Evolutionary conservation across 1,140 invertebrate genomes (phyloP).

Genomic region (Macrobrachium nipponense): DNA sequence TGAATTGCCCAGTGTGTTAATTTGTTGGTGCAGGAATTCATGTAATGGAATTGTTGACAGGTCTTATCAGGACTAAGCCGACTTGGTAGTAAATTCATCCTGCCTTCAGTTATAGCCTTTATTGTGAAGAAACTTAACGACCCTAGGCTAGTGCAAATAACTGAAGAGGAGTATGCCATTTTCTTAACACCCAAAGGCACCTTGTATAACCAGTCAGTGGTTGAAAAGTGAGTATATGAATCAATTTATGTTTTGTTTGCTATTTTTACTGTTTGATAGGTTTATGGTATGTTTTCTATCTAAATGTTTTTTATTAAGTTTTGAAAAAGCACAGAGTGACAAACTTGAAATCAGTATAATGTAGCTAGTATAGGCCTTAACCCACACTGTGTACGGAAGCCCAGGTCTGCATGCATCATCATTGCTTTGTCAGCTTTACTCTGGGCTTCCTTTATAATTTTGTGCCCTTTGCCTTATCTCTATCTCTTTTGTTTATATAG

Average conservation of each 20-base stretch:
- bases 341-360: no score
- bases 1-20: not conserved
- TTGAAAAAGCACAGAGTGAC: no score
- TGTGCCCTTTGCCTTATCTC: no score
- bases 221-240: slow-evolving; percentile 78
- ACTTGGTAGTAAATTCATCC: slow-evolving; percentile 74
- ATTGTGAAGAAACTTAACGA: slow-evolving; percentile 75
- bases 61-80: slow-evolving; percentile 70
- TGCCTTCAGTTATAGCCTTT: slow-evolving; percentile 73
- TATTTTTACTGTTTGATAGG: no score
- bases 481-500: no score
- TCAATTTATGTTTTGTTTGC: not conserved
- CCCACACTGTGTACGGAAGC: no score
- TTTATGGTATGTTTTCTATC: no score
- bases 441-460: no score
- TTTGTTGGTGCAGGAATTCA: slow-evolving; percentile 3
- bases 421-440: no score
- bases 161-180: slow-evolving; percentile 88
- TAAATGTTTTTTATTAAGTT: no score
- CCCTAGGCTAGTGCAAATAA: slow-evolving; percentile 79
- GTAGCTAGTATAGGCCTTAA: no score
- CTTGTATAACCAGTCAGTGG: slow-evolving; percentile 89
- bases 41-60: slow-evolving; percentile 64
- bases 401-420: no score
- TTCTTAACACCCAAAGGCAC: slow-evolving; percentile 90